Conservation (phyloP, 2,113 vertebrate species). For the Poicephalus gulielmi region DNA sequence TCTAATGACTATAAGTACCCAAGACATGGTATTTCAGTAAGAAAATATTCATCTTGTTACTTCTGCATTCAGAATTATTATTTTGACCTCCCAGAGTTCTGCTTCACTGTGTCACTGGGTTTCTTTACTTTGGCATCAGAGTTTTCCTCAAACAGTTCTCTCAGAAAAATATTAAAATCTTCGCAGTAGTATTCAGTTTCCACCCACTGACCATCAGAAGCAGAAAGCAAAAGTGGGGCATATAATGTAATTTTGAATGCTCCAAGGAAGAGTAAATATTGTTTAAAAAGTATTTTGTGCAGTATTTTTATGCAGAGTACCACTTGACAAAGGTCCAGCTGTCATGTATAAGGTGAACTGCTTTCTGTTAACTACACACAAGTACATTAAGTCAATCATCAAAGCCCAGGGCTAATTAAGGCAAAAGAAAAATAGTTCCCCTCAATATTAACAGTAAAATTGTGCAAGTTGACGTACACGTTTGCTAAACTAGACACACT, state of each 20-base stretch:
- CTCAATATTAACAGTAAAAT: not conserved
- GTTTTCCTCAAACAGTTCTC: constrained; percentile 80
- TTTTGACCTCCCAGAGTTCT: not conserved
- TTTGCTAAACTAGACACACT: not conserved
- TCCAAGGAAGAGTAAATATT: constrained; percentile 66
- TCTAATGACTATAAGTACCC: not conserved
- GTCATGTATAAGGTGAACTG: not conserved
- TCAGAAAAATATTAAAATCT: constrained; percentile 80
- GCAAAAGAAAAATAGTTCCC: not conserved
- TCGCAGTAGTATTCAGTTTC: constrained; percentile 79
- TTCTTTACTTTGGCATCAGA: constrained; percentile 75
- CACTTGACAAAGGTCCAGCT: not conserved
- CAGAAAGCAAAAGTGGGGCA: constrained; percentile 86
- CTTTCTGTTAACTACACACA: not conserved
- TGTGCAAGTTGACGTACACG: not conserved
- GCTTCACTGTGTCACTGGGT: not conserved
- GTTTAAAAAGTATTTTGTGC: not conserved
- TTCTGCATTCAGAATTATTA: not conserved
- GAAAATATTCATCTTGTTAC: not conserved
- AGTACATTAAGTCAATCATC: not conserved
- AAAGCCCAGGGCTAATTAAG: not conserved
- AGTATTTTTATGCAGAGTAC: not conserved
- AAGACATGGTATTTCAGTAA: not conserved
- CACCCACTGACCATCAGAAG: constrained; percentile 82
- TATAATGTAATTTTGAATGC: constrained; percentile 68